A percentile compares a stretch with the other conserved stretches of the same genome.
These are phyloP conservation scores for Notodonta ziczac DNA, from an alignment of 2,888 invertebrate species.

Conservation along the genomic window DNA sequence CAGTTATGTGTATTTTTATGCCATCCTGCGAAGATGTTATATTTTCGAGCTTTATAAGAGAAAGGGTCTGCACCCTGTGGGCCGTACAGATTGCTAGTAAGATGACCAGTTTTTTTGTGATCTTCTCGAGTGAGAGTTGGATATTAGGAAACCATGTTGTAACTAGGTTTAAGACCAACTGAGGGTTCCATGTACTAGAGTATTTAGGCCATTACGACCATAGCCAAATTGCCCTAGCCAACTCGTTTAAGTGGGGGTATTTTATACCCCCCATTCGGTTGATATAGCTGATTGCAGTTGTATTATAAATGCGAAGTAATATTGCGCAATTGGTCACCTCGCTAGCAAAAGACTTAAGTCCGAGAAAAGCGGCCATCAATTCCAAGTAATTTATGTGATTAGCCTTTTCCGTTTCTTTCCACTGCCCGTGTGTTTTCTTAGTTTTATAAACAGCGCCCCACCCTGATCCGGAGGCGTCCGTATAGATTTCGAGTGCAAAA, in stretches of 20 bases:
- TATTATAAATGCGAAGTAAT: conserved; percentile 20
- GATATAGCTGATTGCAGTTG: conserved; percentile 21
- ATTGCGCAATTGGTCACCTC: conserved; percentile 3
- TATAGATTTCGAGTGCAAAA: conserved; percentile 11
- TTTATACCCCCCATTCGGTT: conserved; percentile 21
- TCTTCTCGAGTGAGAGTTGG: too few relatives aligned
- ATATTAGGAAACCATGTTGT: too few relatives aligned
- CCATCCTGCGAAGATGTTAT: too few relatives aligned
- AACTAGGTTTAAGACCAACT: too few relatives aligned
- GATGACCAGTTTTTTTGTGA: too few relatives aligned
- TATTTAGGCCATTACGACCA: conserved; percentile 17
- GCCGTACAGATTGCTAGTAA: too few relatives aligned
- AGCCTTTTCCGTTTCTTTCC: conserved; percentile 9
- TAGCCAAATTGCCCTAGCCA: conserved; percentile 20
- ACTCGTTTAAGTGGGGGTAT: conserved; percentile 19
- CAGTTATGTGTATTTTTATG: conserved; percentile 12
- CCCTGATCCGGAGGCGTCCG: conserved; percentile 14
- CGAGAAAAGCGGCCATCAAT: too few relatives aligned
- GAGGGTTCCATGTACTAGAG: too few relatives aligned
- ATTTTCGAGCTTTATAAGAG: too few relatives aligned
- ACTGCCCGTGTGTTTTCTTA: conserved; percentile 6
- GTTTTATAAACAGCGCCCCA: conserved; percentile 13
- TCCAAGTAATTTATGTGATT: conserved; percentile 15
- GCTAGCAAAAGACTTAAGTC: conserved; percentile 8
- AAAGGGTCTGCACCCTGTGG: too few relatives aligned